Evolutionary conservation across 2,797 vertebrate species (phyloP).

Genomic region (Poliocrania exsul): DNA sequence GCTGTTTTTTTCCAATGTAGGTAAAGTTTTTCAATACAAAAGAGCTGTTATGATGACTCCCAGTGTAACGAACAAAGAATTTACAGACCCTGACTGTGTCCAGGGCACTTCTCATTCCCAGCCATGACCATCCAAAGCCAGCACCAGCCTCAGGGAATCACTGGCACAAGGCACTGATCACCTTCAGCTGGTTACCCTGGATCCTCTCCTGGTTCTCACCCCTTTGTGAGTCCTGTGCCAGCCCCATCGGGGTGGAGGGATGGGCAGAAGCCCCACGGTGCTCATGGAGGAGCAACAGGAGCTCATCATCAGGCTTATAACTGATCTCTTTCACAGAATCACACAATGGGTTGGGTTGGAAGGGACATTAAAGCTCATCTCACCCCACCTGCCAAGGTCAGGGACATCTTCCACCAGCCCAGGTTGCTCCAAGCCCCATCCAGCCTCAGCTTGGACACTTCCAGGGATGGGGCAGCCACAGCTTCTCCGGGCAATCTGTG

Average conservation of each 20-base stretch:
- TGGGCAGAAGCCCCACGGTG: rapidly evolving
- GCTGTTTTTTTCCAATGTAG: rapidly evolving
- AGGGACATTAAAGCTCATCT: not conserved
- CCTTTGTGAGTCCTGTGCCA: rapidly evolving
- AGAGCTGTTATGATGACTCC: rapidly evolving
- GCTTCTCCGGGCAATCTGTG: not conserved
- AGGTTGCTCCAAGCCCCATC: rapidly evolving
- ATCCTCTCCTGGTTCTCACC: not conserved
- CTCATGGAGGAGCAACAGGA: not conserved
- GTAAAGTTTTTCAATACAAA: not conserved
- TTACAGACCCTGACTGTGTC: not conserved
- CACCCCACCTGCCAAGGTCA: rapidly evolving
- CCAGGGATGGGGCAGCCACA: not conserved
- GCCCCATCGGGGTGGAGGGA: rapidly evolving
- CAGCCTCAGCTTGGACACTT: rapidly evolving
- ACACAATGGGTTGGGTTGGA: not conserved
- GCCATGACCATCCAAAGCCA: not conserved
- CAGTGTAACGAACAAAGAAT: rapidly evolving
- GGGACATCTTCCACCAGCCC: rapidly evolving
- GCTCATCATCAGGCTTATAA: not conserved
- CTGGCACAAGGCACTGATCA: not conserved
- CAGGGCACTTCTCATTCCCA: not conserved
- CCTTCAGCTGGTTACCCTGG: not conserved
- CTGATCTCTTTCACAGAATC: not conserved
- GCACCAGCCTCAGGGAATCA: not conserved